A percentile compares a stretch with the other conserved stretches of the same genome.
These are phyloP conservation scores for Pelobates fuscus DNA, from an alignment of 2,113 vertebrate species.

Conservation along the genomic window DNA sequence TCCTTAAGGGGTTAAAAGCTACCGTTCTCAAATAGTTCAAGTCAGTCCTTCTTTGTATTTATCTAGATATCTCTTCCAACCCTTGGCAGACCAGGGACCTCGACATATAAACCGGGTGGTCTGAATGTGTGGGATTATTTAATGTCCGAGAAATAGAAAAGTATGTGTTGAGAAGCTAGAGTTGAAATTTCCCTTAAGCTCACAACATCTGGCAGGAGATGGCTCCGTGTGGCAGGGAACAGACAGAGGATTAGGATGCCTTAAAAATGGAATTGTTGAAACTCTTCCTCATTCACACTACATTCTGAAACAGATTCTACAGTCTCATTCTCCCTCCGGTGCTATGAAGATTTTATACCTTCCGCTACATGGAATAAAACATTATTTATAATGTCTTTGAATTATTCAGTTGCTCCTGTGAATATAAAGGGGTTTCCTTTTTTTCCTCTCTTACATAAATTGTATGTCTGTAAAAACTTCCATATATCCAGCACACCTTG, in stretches of 20 bases:
- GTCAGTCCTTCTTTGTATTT: neutral
- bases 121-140: conserved; percentile 39
- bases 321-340: neutral
- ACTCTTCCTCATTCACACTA: conserved; percentile 13
- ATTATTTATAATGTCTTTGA: neutral
- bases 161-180: conserved; percentile 35
- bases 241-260: conserved; percentile 32
- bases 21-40: conserved; percentile 15
- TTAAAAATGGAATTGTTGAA: neutral
- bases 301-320: neutral
- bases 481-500: neutral
- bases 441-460: neutral
- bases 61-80: neutral
- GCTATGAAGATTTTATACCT: neutral
- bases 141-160: conserved; percentile 36
- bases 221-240: conserved; percentile 32
- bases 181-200: conserved; percentile 17
- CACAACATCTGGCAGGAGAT: conserved; percentile 42
- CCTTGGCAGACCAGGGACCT: conserved; percentile 16
- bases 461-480: neutral
- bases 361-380: neutral
- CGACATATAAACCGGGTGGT: conserved; percentile 36
- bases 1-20: no score
- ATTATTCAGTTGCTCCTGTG: neutral
- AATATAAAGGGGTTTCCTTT: conserved; percentile 1